Percentiles rank a stretch among this genome's conserved stretches.
phyloP scores from a whole-genome alignment of 2,888 invertebrate species.

The Stegana nigrithorax region DNA sequence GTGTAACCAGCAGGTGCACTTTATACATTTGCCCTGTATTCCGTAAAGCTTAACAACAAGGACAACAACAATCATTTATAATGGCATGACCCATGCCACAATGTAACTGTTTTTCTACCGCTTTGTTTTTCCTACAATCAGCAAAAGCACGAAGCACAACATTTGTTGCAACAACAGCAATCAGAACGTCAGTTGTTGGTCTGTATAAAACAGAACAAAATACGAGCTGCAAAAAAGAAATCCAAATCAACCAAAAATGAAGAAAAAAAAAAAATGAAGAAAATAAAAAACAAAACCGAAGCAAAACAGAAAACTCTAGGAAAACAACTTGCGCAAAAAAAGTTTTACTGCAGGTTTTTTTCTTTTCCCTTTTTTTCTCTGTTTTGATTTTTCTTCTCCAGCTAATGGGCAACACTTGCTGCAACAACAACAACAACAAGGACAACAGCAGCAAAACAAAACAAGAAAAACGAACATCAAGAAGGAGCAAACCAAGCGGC shows the following conservation, averaged over 20 bases:
- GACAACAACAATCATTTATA: too few relatives aligned
- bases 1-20: too few relatives aligned
- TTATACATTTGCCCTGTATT: too few relatives aligned
- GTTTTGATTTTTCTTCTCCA: background rate
- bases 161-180: conserved; percentile 11
- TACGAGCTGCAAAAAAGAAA: too few relatives aligned
- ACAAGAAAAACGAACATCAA: background rate
- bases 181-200: too few relatives aligned
- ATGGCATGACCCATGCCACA: too few relatives aligned
- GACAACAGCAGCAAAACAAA: background rate
- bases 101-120: too few relatives aligned
- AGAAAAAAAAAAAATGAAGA: background rate
- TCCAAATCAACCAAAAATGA: too few relatives aligned
- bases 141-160: conserved; percentile 1
- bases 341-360: background rate
- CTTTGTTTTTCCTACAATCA: background rate
- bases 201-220: too few relatives aligned
- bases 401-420: conserved; percentile 26
- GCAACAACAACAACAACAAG: background rate
- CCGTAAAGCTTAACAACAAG: too few relatives aligned
- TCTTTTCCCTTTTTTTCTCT: background rate
- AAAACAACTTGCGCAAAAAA: too few relatives aligned
- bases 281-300: background rate
- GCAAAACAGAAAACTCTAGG: background rate
- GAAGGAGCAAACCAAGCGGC: background rate